Evolutionary conservation across 2,797 vertebrate genomes (phyloP).

Genomic region (Varecia variegata): DNA sequence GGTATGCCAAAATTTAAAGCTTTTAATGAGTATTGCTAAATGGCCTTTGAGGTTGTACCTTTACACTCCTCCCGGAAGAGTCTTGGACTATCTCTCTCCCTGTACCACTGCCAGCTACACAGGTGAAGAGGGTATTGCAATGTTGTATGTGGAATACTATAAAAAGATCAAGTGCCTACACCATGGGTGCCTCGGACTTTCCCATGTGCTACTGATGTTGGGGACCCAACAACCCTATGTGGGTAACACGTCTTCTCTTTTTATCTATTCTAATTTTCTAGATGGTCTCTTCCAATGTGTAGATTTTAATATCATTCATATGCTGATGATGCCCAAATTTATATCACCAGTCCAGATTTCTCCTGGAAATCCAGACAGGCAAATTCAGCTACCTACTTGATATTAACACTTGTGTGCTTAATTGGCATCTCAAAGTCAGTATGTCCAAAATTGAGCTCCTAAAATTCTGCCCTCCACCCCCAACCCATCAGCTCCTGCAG

Average conservation of each 20-base stretch:
- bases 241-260: not conserved
- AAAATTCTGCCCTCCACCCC: not conserved
- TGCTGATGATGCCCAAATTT: not conserved
- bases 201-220: not conserved
- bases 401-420: not conserved
- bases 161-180: not conserved
- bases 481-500: not conserved
- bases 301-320: not conserved
- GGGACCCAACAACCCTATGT: not conserved
- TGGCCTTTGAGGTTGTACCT: too few species aligned
- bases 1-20: too few species aligned
- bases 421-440: not conserved
- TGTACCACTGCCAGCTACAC: not conserved
- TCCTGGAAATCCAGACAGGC: not conserved
- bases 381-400: not conserved
- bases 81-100: too few species aligned
- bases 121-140: not conserved
- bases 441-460: not conserved
- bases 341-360: not conserved
- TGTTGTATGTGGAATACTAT: not conserved
- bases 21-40: too few species aligned
- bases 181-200: not conserved
- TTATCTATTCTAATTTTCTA: not conserved
- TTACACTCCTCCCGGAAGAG: too few species aligned
- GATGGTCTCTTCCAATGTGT: not conserved